Evolutionary conservation across 2,888 invertebrate genomes (phyloP).

Genomic region (Masnerella sp.): DNA sequence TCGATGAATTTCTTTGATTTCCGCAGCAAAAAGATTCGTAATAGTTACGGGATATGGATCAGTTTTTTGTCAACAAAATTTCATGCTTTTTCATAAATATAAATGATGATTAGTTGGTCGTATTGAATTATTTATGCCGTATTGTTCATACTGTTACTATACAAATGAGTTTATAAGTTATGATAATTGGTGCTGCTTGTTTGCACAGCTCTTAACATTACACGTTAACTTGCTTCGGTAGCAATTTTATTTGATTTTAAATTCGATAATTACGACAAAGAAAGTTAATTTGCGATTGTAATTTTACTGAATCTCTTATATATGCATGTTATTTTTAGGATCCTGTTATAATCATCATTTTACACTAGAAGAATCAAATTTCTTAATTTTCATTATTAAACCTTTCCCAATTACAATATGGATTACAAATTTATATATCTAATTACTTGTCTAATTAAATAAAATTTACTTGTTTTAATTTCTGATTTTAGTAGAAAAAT

Average conservation of each 20-base stretch:
- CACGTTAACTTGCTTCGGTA: constrained; percentile 18
- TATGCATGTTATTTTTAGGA: constrained; percentile 10
- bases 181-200: constrained; percentile 30
- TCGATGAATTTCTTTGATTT: not conserved
- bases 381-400: not conserved
- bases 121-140: constrained; percentile 35
- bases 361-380: not conserved
- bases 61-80: no score
- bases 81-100: no score
- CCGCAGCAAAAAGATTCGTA: constrained; percentile 10
- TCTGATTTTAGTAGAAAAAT: no score
- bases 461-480: no score
- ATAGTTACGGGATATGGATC: no score
- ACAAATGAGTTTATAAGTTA: constrained; percentile 40
- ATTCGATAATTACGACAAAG: constrained; percentile 27
- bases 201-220: constrained; percentile 20
- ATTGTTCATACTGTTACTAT: constrained; percentile 29
- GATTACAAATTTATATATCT: no score
- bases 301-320: constrained; percentile 16
- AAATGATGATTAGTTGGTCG: no score
- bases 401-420: no score
- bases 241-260: constrained; percentile 11
- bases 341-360: constrained; percentile 8
- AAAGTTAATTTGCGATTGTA: constrained; percentile 36
- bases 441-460: no score